A percentile compares a stretch with the other conserved stretches of the same genome.
These are phyloP conservation scores for Amazona guildingii DNA, from an alignment of 2,113 vertebrate genomes.

Conservation along the genomic window DNA sequence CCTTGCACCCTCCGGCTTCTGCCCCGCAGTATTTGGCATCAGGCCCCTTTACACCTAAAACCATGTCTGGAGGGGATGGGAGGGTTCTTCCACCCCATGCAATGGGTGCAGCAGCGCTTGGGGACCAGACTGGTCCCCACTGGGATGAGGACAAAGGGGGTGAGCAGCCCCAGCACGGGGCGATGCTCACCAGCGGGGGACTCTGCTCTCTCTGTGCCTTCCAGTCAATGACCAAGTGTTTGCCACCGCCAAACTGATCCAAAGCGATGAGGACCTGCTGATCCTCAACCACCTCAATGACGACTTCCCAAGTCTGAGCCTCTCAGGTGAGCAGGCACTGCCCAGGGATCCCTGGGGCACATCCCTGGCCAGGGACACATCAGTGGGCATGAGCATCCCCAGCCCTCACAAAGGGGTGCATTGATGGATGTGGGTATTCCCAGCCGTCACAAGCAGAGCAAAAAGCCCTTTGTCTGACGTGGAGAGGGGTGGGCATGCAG, in stretches of 20 bases:
- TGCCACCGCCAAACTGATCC: background rate
- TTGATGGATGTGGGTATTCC: background rate
- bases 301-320: background rate
- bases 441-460: background rate
- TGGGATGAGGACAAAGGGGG: background rate
- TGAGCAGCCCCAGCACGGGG: background rate
- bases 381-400: accelerated
- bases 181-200: accelerated
- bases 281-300: background rate
- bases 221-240: accelerated
- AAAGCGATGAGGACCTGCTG: background rate
- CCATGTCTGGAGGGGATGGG: accelerated
- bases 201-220: background rate
- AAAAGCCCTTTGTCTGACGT: background rate
- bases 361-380: accelerated
- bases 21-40: background rate
- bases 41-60: background rate
- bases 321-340: constrained; percentile 7
- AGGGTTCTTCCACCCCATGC: no score
- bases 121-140: background rate
- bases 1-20: background rate
- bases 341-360: accelerated
- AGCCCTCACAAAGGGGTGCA: background rate
- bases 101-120: accelerated
- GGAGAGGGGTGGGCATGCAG: background rate